A percentile compares a stretch with the other conserved stretches of the same genome.
These are phyloP conservation scores for Tor tambroides DNA, from an alignment of 2,113 vertebrate genomes.

Conservation along the genomic window DNA sequence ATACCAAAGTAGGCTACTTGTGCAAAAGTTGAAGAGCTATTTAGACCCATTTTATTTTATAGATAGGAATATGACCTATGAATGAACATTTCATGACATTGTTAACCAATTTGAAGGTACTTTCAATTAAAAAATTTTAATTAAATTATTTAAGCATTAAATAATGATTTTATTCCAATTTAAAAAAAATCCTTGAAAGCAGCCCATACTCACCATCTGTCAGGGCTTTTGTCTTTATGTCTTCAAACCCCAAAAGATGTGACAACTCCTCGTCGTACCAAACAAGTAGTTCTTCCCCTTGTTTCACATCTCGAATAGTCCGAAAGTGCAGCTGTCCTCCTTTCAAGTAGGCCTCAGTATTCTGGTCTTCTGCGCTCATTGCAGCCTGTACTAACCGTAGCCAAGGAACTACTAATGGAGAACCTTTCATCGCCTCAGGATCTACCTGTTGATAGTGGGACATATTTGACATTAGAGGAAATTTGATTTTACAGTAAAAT, in stretches of 20 bases:
- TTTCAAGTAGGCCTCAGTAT: constrained; percentile 87
- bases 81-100: too few species aligned
- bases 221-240: constrained; percentile 69
- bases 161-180: too few species aligned
- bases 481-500: background rate
- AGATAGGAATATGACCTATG: too few species aligned
- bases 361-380: constrained; percentile 83
- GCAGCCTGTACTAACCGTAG: constrained; percentile 86
- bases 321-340: constrained; percentile 86
- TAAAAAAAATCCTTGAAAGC: background rate
- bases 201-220: constrained; percentile 73
- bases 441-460: constrained; percentile 77
- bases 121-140: too few species aligned
- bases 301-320: constrained; percentile 75
- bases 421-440: constrained; percentile 79
- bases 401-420: constrained; percentile 81
- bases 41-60: too few species aligned
- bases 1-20: too few species aligned
- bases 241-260: constrained; percentile 82
- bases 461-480: background rate
- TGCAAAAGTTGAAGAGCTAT: too few species aligned
- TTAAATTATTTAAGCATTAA: too few species aligned
- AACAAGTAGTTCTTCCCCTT: constrained; percentile 86
- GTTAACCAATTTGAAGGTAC: too few species aligned
- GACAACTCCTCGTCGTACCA: constrained; percentile 87